A percentile compares a stretch with the other conserved stretches of the same genome.
Evolutionary conservation across 1,140 invertebrate species (phyloP).

Genomic region (Colletes gigas): DNA sequence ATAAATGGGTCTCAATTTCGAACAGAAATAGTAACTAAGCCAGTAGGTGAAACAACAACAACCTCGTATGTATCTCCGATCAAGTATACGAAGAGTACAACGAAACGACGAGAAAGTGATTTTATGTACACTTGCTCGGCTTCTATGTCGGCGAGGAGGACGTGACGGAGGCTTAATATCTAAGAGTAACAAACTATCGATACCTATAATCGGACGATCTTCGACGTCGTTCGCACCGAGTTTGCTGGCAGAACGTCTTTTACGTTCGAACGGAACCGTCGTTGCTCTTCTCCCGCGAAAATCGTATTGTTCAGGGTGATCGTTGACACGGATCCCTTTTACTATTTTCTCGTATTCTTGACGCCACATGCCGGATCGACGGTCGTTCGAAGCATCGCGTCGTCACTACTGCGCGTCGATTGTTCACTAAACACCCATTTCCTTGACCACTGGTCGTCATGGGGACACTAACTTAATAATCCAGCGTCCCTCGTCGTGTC

Average conservation of each 20-base stretch:
- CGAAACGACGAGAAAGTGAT: background rate
- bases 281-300: background rate
- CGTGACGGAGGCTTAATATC: background rate
- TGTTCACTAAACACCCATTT: slow-evolving; percentile 64
- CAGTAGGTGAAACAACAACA: background rate
- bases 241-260: background rate
- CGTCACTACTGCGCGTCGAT: slow-evolving; percentile 56
- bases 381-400: slow-evolving; percentile 13
- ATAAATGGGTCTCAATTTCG: background rate
- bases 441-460: slow-evolving; percentile 69
- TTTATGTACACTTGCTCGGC: slow-evolving; percentile 56
- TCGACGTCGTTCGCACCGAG: background rate
- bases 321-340: background rate
- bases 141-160: slow-evolving; percentile 43
- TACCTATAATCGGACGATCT: slow-evolving; percentile 10
- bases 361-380: slow-evolving; percentile 15
- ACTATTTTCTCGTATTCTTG: background rate
- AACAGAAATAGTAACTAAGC: slow-evolving; percentile 5
- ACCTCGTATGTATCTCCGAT: background rate
- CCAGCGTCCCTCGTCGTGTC: slow-evolving; percentile 34
- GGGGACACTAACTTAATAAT: slow-evolving; percentile 75
- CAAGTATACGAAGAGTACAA: background rate
- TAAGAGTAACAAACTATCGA: slow-evolving; percentile 13
- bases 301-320: background rate
- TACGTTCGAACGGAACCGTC: background rate